Evolutionary conservation across 2,888 invertebrate genomes (phyloP).

Genomic region (Cryptocephalus moraei): DNA sequence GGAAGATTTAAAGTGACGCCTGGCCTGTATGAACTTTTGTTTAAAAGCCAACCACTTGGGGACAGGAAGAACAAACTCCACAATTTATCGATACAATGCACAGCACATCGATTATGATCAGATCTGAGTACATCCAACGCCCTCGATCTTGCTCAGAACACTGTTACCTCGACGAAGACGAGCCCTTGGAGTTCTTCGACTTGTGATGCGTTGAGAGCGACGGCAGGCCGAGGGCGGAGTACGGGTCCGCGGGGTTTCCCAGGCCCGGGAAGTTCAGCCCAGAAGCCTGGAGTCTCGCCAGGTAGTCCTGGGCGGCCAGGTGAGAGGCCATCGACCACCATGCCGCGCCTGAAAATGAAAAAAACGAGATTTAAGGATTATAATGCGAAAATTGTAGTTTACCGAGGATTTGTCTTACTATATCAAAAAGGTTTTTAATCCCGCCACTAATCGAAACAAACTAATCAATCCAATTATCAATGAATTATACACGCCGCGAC

Average conservation of each 20-base stretch:
- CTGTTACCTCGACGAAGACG: slow-evolving; percentile 11
- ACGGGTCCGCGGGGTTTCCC: slow-evolving; percentile 46
- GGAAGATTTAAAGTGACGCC: neutral
- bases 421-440: too few relatives aligned
- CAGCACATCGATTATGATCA: too few relatives aligned
- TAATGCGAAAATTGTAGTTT: too few relatives aligned
- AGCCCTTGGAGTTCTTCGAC: slow-evolving; percentile 20
- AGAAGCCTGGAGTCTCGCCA: slow-evolving; percentile 72
- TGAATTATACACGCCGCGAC: too few relatives aligned
- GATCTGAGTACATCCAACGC: too few relatives aligned
- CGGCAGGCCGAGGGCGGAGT: slow-evolving; percentile 46
- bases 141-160: neutral
- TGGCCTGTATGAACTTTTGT: too few relatives aligned
- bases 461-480: too few relatives aligned
- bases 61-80: neutral
- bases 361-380: too few relatives aligned
- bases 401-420: too few relatives aligned
- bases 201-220: slow-evolving; percentile 35
- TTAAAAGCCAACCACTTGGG: too few relatives aligned
- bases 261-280: slow-evolving; percentile 61
- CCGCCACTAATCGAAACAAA: too few relatives aligned
- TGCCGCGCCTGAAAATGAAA: slow-evolving; percentile 53
- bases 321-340: slow-evolving; percentile 91
- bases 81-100: too few relatives aligned
- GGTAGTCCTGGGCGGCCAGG: slow-evolving; percentile 79